A percentile compares a stretch with the other conserved stretches of the same genome.
These are phyloP conservation scores for Magallana nippona DNA, from an alignment of 2,888 invertebrate genomes.

Conservation along the genomic window DNA sequence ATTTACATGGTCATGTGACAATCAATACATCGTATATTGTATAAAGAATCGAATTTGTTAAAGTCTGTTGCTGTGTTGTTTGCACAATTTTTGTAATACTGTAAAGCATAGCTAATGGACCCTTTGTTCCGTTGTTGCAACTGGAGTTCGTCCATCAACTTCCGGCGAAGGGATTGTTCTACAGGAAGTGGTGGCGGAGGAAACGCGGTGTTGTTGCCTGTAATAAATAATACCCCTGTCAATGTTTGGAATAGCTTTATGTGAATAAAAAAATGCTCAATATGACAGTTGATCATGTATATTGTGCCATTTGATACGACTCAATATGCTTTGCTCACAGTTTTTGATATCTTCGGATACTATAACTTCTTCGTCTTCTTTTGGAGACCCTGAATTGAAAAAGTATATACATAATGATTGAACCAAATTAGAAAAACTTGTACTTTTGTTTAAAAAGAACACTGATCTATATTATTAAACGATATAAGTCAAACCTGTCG, in stretches of 20 bases:
- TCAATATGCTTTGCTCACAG: not conserved
- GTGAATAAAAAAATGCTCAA: not conserved
- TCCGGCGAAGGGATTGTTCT: not conserved
- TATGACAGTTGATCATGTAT: too few species aligned
- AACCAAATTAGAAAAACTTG: too few species aligned
- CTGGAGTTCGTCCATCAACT: not conserved
- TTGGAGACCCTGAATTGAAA: too few species aligned
- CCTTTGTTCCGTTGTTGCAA: not conserved
- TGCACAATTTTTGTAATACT: conserved; percentile 13
- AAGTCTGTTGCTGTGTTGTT: not conserved
- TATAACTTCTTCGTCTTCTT: not conserved
- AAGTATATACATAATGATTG: too few species aligned
- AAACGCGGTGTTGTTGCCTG: not conserved
- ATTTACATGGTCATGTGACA: too few species aligned
- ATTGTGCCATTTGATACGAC: too few species aligned
- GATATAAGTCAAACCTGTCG: not conserved
- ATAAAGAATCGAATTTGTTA: not conserved
- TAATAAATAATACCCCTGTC: not conserved
- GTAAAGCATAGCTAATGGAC: not conserved
- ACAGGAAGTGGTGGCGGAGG: conserved; percentile 28
- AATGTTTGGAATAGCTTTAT: too few species aligned
- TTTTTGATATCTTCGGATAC: conserved; percentile 13
- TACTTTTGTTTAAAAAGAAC: too few species aligned
- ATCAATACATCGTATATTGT: not conserved
- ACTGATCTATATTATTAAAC: not conserved